Conservation (phyloP, 2,113 vertebrate genomes). For the Boleophthalmus pectinirostris region DNA sequence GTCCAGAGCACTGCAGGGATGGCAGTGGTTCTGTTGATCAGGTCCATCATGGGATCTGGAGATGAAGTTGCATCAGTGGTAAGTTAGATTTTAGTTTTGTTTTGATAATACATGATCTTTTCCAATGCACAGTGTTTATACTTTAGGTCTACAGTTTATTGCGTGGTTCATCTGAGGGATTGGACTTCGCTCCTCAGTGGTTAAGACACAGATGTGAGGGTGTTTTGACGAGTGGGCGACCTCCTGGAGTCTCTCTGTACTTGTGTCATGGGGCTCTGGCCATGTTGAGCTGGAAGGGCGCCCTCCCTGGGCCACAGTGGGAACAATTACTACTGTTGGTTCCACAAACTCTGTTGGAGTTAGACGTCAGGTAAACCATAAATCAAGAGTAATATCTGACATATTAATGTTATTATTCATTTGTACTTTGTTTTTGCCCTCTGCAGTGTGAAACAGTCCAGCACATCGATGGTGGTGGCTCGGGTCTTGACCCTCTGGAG, state of each 20-base stretch:
- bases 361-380: slow-evolving; percentile 82
- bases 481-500: slow-evolving; percentile 90
- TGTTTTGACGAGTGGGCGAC: slow-evolving; percentile 68
- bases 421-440: neutral
- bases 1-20: slow-evolving; percentile 90
- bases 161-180: slow-evolving; percentile 45
- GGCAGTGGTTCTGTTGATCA: slow-evolving; percentile 84
- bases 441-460: slow-evolving; percentile 87
- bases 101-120: neutral
- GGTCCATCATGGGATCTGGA: slow-evolving; percentile 79
- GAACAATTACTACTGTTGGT: slow-evolving; percentile 84
- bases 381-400: neutral
- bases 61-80: slow-evolving; percentile 84
- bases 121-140: neutral
- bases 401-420: neutral
- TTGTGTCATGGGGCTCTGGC: slow-evolving; percentile 91
- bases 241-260: slow-evolving; percentile 76
- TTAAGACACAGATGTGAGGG: slow-evolving; percentile 73
- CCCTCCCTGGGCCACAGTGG: slow-evolving; percentile 70
- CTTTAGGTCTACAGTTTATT: slow-evolving; percentile 84
- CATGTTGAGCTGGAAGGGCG: slow-evolving; percentile 88
- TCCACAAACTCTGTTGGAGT: slow-evolving; percentile 78
- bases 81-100: slow-evolving; percentile 52
- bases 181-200: slow-evolving; percentile 76
- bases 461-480: slow-evolving; percentile 84